phyloP scores from a whole-genome alignment of 2,113 vertebrate genomes.

The Hydropotes inermis region DNA sequence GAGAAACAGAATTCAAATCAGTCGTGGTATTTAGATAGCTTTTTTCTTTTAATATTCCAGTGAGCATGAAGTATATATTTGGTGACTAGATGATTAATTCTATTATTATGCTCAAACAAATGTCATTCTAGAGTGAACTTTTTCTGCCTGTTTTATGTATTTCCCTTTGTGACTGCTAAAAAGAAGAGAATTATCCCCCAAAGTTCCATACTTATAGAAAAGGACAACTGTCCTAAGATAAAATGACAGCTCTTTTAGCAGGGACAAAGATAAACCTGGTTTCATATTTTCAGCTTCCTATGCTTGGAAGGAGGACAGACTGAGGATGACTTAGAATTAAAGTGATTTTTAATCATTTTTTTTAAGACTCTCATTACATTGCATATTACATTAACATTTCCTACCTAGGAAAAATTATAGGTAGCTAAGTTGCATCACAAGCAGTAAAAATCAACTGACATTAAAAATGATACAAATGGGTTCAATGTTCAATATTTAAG shows the following conservation, averaged over 20 bases:
- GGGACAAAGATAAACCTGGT: neutral
- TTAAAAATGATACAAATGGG: neutral
- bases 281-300: neutral
- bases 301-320: neutral
- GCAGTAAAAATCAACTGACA: neutral
- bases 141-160: neutral
- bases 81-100: neutral
- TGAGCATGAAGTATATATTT: neutral
- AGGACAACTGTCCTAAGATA: neutral
- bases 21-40: neutral
- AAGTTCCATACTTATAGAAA: neutral
- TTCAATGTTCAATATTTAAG: neutral
- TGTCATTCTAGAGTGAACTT: neutral
- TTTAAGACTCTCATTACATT: neutral
- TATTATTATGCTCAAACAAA: neutral
- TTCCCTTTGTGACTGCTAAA: neutral
- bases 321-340: neutral
- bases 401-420: neutral
- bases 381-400: neutral
- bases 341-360: neutral
- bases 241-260: conserved; percentile 12
- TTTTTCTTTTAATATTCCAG: neutral
- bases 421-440: neutral
- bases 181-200: neutral
- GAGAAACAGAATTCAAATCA: neutral